A percentile compares a stretch with the other conserved stretches of the same genome.
phyloP scores from a whole-genome alignment of 2,797 vertebrate genomes.

The Delichon dasypus region DNA sequence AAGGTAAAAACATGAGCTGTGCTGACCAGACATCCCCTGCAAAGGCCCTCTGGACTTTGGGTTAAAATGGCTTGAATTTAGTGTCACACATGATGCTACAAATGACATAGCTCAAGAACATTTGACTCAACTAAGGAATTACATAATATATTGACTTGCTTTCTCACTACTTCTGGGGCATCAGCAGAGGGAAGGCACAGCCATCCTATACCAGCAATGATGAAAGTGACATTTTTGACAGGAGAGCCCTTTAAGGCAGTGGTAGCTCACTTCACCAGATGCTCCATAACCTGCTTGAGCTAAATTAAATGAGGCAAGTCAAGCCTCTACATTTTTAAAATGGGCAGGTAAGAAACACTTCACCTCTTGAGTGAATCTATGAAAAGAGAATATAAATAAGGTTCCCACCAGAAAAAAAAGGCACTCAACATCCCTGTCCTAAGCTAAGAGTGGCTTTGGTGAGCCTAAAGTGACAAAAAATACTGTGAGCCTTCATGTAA shows the following conservation, averaged over 20 bases:
- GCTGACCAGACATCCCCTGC: neutral
- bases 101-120: neutral
- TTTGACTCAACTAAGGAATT: neutral
- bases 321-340: neutral
- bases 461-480: neutral
- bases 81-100: neutral
- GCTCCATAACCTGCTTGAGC: neutral
- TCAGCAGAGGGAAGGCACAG: neutral
- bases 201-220: neutral
- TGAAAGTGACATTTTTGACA: neutral
- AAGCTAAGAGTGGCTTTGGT: neutral
- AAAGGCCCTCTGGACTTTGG: neutral
- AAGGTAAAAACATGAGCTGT: slow-evolving; percentile 17
- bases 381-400: neutral
- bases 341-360: neutral
- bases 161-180: neutral
- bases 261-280: neutral
- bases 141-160: neutral
- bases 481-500: neutral
- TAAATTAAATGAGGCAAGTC: neutral
- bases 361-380: neutral
- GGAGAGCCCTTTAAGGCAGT: neutral
- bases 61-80: neutral
- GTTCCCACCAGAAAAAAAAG: neutral
- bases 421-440: neutral